Evolutionary conservation across 2,797 vertebrate species (phyloP), one percentile per base, ranked within the genome.

Genomic region (Vultur gryphus): DNA sequence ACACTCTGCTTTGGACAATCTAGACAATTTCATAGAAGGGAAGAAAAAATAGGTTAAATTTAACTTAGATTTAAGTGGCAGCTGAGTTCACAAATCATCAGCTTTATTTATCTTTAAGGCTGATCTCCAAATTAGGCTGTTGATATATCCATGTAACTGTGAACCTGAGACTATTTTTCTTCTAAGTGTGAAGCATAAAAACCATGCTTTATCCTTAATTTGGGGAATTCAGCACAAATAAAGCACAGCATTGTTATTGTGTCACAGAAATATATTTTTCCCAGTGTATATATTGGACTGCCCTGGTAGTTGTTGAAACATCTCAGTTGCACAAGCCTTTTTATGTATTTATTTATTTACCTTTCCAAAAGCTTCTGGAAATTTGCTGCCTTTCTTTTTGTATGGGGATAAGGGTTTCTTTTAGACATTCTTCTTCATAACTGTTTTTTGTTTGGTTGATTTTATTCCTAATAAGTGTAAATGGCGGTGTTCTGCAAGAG

Each of bases 131-230:
- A 81, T 84, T 52, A 61, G 35, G 9, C 54, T 78, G 46, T 49
- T 92, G 71, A 81, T 78, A n/a, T 11, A 66, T 78, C 31, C 39
- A 21, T 59, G 43, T 48, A 89, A 51, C 39, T 58, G 39, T 87
- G 85, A 93, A 84, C 35, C 76, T 65, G 52, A 93, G 69, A 65
- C 69, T 84, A 43, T 87, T 96, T 95, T 88, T 84, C 82, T 72
- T 78, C 65, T 61, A 66, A 62, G 58, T 5, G 3, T 35, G 57
- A 95, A 84, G 26, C 89, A 21, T 28, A 43, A 58, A 83, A 21
- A 4, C 15, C 79, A 46, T 92, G 75, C 69, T 90, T 76, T 89
- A 55, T 90, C 5, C 0, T 94, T 91, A 86, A 90, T 95, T 90
- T 84, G 69, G 24, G 61, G 65, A 90, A 91, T 93, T 92, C 65